Base-by-base conservation (phyloP, 2,113 vertebrate genomes). In the Odontesthes bonariensis region DNA sequence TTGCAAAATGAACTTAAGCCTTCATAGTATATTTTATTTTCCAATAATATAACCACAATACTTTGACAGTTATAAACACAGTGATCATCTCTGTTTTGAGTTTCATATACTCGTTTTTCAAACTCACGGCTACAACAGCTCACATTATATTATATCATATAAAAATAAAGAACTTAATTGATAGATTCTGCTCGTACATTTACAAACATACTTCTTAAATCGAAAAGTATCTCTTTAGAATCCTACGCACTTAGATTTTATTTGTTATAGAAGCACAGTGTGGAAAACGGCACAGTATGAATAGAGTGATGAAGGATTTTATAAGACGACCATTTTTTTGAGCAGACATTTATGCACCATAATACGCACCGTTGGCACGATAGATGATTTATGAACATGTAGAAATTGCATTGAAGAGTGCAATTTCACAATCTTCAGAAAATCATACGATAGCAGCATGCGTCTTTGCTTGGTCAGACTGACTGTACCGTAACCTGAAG, bases 111-210 rank as follows among this genome's bases (percentile, higher is more conserved):
- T 81, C 67, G 56, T 16, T 64, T 59, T 76, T 73, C 2, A 40
- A 46, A 69, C 35, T 46, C 2, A 38, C 35, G 17, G 46, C 2
- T 19, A 70, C 38, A 56, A 47, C 23, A 13, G 71, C 1, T 52
- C 47, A 73, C 51, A 69, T 31, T 40, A 23, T 1, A 1, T 40
- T 65, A 53, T 66, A 52, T 57, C 17, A 79, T 91, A 86, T n/a
- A 87, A 87, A 91, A 90, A 86, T 91, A 90, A 85, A 85, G 35
- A 69, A 73, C n/a, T 73, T 38, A 69, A 70, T 75, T 31, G 1
- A 64, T 80, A 70, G 79, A 38, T 71, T 82, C 8, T 79, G 17
- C 49, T 51, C 17, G 69, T 62, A 67, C 20, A 83, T 78, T 17
- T 84, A 84, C 46, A 79, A 73, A 60, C 66, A 81, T 59, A 66